Base-by-base conservation (phyloP, 2,797 vertebrate genomes). In the Sebastes oblongus region DNA sequence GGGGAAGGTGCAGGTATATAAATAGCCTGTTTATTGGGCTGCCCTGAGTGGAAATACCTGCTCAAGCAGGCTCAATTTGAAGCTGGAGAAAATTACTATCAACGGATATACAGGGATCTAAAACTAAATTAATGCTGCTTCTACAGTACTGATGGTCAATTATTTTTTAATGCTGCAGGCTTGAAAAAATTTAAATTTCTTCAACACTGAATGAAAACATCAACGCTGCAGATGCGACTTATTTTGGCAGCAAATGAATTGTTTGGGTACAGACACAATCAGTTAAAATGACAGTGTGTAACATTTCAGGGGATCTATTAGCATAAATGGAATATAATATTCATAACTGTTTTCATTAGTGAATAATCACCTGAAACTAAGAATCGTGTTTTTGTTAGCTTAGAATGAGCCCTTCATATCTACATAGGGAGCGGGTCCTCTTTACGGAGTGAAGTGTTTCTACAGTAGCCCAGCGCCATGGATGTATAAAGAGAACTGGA, bases 1-100 rank as follows among this genome's bases (percentile, higher is more conserved):
- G 69, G 55, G 68, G 70, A 78, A 59, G 64, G 42, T 74, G 56
- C 42, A 65, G 29, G 60, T 75, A 50, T 80, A 85, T 81, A 85
- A 78, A 78, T 83, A 80, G 72, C 24, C 4, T 77, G 20, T 82
- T 86, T 82, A 77, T 56, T 73, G 80, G 77, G 81, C 80, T 86
- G 55, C n/a, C 32, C 30, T 66, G 1, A 58, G 69, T 65, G 2
- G 34, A 66, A 62, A 65, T 82, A 66, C 42, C 30, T 27, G 59
- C 54, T 79, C 12, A 70, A 71, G 67, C n/a, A 72, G 29, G n/a
- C 36, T 64, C 29, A 13, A 87, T 86, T 54, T 82, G 52, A 25
- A 81, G 22, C 71, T 77, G 68, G 69, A 77, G 24, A 67, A 75
- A 16, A 72, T 11, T 4, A 56, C 22, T 4, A 32, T 36, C 52